Evolutionary conservation across 1,140 invertebrate species (phyloP).

Genomic region (Mamestra configurata): DNA sequence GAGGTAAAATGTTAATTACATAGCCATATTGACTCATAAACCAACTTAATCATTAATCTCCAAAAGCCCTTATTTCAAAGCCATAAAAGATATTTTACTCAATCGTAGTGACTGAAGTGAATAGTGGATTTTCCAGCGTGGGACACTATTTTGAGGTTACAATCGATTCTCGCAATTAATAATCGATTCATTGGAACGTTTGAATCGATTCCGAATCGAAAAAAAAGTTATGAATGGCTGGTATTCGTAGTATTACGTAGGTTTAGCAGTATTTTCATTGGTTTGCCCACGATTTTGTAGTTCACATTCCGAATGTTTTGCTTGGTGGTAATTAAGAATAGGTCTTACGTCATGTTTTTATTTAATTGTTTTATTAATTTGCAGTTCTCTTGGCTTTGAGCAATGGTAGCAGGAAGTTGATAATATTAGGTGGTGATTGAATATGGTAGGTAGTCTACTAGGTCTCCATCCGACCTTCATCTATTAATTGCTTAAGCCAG

Average conservation of each 20-base stretch:
- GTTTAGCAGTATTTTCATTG: conserved; percentile 27
- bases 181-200: conserved; percentile 67
- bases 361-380: background rate
- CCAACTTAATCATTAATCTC: conserved; percentile 39
- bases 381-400: background rate
- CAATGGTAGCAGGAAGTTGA: no score
- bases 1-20: conserved; percentile 80
- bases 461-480: no score
- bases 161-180: conserved; percentile 73
- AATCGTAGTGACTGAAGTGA: background rate
- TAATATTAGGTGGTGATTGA: no score
- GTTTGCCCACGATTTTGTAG: conserved; percentile 4
- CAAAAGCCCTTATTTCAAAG: conserved; percentile 52
- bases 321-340: conserved; percentile 3
- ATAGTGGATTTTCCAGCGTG: conserved; percentile 62
- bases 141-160: conserved; percentile 77
- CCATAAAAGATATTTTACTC: conserved; percentile 56
- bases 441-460: no score
- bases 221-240: conserved; percentile 63
- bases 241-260: conserved; percentile 59
- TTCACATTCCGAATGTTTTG: conserved; percentile 17
- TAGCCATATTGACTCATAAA: conserved; percentile 64
- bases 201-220: conserved; percentile 66
- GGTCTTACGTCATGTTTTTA: background rate
- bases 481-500: no score